Percentiles rank a stretch among this genome's conserved stretches.
phyloP scores from a whole-genome alignment of 64 coral and sea anemone genomes.

The Hydrozoanthus tunicans region DNA sequence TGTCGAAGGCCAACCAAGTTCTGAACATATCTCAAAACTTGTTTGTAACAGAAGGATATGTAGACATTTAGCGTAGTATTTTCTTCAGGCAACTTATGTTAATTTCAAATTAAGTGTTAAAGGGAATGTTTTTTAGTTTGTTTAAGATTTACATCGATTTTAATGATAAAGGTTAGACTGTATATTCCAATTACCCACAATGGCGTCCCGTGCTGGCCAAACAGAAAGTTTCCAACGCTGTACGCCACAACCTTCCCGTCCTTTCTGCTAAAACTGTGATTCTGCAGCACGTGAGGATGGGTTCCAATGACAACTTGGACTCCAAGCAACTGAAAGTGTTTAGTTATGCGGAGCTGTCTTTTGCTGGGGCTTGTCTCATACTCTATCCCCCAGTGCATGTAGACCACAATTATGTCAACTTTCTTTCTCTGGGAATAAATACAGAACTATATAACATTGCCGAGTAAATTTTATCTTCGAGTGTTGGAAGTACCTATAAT shows the following conservation, averaged over 20 bases:
- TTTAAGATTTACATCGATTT: no score
- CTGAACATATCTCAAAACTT: no score
- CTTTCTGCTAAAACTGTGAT: background rate
- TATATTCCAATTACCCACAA: background rate
- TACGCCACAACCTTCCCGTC: conserved; percentile 35
- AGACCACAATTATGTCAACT: conserved; percentile 76
- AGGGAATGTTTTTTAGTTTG: no score
- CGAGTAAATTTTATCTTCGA: no score
- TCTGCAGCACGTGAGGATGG: conserved; percentile 71
- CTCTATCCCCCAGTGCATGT: conserved; percentile 69
- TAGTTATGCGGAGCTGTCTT: conserved; percentile 21
- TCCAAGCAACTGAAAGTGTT: conserved; percentile 64
- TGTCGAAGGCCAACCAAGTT: no score
- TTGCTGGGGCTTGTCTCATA: background rate
- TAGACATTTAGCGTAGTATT: no score
- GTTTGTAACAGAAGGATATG: no score
- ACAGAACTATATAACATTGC: background rate
- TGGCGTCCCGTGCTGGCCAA: conserved; percentile 17
- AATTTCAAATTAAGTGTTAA: no score
- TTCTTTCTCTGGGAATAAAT: conserved; percentile 18
- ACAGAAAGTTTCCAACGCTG: conserved; percentile 74
- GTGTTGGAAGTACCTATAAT: no score
- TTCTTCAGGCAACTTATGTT: no score
- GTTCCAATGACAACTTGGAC: conserved; percentile 62
- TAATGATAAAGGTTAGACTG: no score